Conservation (phyloP, 2,797 vertebrate genomes). For the Pachyuromys duprasi region DNA sequence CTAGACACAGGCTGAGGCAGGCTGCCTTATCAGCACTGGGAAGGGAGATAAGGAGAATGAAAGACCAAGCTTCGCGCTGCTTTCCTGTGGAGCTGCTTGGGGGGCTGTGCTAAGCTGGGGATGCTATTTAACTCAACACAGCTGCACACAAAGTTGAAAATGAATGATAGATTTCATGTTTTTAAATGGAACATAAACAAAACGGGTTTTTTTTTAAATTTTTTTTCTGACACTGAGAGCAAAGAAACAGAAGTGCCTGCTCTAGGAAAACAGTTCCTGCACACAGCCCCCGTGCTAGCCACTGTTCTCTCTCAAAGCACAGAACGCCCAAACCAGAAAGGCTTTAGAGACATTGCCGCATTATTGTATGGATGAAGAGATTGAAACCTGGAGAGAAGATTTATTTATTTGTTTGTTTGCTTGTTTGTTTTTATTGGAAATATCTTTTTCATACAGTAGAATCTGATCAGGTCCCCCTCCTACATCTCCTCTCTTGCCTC, state of each 20-base stretch:
- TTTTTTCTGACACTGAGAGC: not conserved
- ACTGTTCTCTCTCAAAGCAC: constrained; percentile 60
- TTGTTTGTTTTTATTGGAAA: not conserved
- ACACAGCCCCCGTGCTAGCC: constrained; percentile 46
- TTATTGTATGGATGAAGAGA: not conserved
- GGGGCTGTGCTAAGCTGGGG: not conserved
- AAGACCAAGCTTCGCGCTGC: not conserved
- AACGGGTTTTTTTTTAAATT: constrained; percentile 45
- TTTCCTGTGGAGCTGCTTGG: constrained; percentile 33
- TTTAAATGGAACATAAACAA: constrained; percentile 80
- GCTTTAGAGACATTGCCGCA: constrained; percentile 19
- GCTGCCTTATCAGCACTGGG: constrained; percentile 41
- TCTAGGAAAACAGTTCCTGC: constrained; percentile 59
- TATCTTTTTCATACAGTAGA: not conserved
- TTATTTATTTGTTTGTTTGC: not conserved
- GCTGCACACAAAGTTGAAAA: constrained; percentile 78
- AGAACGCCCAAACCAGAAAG: constrained; percentile 57
- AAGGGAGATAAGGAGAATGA: constrained; percentile 80
- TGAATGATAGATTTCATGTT: constrained; percentile 71
- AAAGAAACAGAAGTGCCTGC: constrained; percentile 73
- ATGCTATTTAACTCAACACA: constrained; percentile 71
- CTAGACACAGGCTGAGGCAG: not conserved
- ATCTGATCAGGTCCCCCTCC: not conserved
- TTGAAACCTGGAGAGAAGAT: not conserved
- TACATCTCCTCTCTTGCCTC: not conserved